Base-by-base conservation (phyloP, 2,797 vertebrate genomes). In the Semotilus atromaculatus region DNA sequence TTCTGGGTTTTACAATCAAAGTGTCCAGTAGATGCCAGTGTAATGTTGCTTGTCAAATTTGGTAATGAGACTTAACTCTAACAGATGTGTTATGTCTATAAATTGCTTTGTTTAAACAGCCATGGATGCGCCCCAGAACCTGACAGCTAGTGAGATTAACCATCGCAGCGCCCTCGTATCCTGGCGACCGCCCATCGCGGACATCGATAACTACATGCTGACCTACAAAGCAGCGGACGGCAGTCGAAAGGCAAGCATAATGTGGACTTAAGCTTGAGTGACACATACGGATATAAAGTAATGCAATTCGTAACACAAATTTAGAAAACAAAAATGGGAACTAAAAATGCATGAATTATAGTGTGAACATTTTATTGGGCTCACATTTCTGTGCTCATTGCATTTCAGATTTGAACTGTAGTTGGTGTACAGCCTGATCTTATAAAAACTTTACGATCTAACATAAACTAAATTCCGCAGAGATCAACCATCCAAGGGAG, bases 161-260 rank as follows among this genome's bases (percentile, higher is more conserved):
- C 96, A 98, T 64, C 96, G 95, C 82, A 99, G 98, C 0, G 97
- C 96, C 11, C 95, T 98, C 62, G 96, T 99, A 72, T 98, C 98
- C 89, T 99, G 98, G 98, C 95, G 96, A 87, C 96, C 97, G 1
- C 97, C 98, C 0, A 18, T 96, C 70, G 95, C 97, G 11, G 95
- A 97, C 81, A 97, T 98, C 0, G 98, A 99, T 92, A 99, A 99
- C 93, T 99, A 99, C 53, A 75, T 99, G 94, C 94, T 99, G 91
- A 98, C 96, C 45, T 99, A 98, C 93, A 98, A 96, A 93, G 94
- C 97, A 7, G 89, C 90, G 0, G 96, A 98, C 0, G 97, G 98
- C 83, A 97, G 94, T 92, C 94, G 96, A 3, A 99, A 99, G 94
- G 98, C 97, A 92, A 91, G 96, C 21, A 21, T 36, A 40, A 67